These are phyloP conservation scores for Podiceps cristatus DNA, from an alignment of 2,113 vertebrate species.

Conservation along the genomic window DNA sequence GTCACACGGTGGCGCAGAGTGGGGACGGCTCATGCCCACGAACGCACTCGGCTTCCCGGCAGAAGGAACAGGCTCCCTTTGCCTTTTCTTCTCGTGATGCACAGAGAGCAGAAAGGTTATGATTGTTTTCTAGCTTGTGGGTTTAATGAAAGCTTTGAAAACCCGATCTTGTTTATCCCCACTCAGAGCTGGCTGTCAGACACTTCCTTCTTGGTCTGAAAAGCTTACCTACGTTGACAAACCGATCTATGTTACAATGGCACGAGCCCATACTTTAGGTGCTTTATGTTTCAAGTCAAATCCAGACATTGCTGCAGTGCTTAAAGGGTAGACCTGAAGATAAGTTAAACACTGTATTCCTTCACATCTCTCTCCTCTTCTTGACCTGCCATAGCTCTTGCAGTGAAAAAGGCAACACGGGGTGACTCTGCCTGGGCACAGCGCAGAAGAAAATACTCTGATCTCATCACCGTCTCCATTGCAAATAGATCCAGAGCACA, in stretches of 20 bases:
- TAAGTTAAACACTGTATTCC: neutral
- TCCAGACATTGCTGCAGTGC: neutral
- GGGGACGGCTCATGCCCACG: neutral
- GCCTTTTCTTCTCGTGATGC: neutral
- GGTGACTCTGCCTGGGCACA: neutral
- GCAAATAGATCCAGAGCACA: neutral
- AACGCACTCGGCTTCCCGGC: neutral
- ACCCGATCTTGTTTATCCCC: neutral
- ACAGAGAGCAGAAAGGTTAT: neutral
- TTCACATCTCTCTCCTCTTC: neutral
- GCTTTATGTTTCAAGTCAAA: neutral
- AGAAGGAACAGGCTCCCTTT: fast-evolving
- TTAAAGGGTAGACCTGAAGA: neutral
- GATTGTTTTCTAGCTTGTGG: neutral
- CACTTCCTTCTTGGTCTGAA: neutral
- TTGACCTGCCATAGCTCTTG: neutral
- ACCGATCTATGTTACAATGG: neutral
- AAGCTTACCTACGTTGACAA: neutral
- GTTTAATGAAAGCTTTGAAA: constrained; percentile 1
- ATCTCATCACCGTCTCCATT: neutral
- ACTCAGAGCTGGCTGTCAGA: neutral
- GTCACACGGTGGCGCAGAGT: neutral
- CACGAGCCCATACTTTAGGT: fast-evolving
- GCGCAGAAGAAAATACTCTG: neutral
- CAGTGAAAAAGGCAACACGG: neutral